Evolutionary conservation across 2,113 vertebrate species (phyloP).

Genomic region (Misgurnus anguillicaudatus): DNA sequence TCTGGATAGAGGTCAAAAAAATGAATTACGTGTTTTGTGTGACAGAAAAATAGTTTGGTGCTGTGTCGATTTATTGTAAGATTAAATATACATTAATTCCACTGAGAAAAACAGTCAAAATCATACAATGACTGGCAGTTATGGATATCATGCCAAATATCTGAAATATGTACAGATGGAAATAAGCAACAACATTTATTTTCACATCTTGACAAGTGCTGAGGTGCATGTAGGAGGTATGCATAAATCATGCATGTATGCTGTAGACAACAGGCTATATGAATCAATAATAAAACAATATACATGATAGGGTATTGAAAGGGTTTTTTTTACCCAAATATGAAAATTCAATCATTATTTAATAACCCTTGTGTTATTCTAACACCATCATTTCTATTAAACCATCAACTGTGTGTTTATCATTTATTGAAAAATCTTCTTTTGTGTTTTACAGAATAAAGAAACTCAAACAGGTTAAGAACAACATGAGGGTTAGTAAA

Average conservation of each 20-base stretch:
- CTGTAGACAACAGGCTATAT: too few relatives aligned
- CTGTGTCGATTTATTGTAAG: not conserved
- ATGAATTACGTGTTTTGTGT: constrained; percentile 18
- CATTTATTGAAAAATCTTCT: too few relatives aligned
- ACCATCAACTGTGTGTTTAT: not conserved
- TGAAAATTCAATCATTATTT: too few relatives aligned
- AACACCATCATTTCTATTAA: too few relatives aligned
- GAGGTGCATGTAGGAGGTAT: not conserved
- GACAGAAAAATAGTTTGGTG: not conserved
- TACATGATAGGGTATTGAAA: too few relatives aligned
- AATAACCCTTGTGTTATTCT: too few relatives aligned
- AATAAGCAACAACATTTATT: constrained; percentile 5
- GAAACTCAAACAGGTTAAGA: too few relatives aligned
- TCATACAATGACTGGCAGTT: not conserved
- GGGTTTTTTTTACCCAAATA: too few relatives aligned
- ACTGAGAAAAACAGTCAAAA: not conserved
- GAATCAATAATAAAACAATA: too few relatives aligned
- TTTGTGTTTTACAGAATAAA: too few relatives aligned
- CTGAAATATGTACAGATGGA: constrained; percentile 8
- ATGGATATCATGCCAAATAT: constrained; percentile 4
- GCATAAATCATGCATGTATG: not conserved
- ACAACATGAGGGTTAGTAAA: too few relatives aligned
- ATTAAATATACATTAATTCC: not conserved
- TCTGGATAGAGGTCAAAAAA: constrained; percentile 60
- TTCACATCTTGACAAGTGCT: constrained; percentile 14